phyloP scores from a whole-genome alignment of 2,888 invertebrate genomes.

The Epirrhoe tristata region DNA sequence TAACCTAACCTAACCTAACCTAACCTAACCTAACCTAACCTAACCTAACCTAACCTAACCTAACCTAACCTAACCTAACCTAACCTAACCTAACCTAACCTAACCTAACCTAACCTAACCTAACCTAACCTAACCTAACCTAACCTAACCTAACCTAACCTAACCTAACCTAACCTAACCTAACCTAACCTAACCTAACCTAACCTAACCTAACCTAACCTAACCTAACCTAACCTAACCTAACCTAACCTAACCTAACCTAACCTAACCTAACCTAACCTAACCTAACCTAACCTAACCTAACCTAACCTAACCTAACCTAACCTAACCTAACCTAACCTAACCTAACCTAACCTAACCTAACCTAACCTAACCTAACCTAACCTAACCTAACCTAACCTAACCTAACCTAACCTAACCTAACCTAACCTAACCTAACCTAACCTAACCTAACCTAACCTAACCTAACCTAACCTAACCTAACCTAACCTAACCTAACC shows the following conservation, averaged over 20 bases:
- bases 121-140: constrained; percentile 2
- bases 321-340: constrained; percentile 2
- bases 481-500: background rate
- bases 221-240: constrained; percentile 2
- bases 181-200: constrained; percentile 2
- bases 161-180: constrained; percentile 2
- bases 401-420: constrained; percentile 2
- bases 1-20: constrained; percentile 2
- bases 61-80: constrained; percentile 2
- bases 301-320: constrained; percentile 2
- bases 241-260: constrained; percentile 2
- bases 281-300: constrained; percentile 2
- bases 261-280: constrained; percentile 2
- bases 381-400: constrained; percentile 2
- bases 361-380: constrained; percentile 2
- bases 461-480: background rate
- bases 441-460: background rate
- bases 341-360: constrained; percentile 2
- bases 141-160: constrained; percentile 2
- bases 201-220: constrained; percentile 2
- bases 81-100: constrained; percentile 2
- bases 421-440: constrained; percentile 2
- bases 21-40: constrained; percentile 2
- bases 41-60: constrained; percentile 2
- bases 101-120: constrained; percentile 2